Evolutionary conservation across 2,113 vertebrate species (phyloP).

Genomic region (Sterrhoptilus dennistouni): DNA sequence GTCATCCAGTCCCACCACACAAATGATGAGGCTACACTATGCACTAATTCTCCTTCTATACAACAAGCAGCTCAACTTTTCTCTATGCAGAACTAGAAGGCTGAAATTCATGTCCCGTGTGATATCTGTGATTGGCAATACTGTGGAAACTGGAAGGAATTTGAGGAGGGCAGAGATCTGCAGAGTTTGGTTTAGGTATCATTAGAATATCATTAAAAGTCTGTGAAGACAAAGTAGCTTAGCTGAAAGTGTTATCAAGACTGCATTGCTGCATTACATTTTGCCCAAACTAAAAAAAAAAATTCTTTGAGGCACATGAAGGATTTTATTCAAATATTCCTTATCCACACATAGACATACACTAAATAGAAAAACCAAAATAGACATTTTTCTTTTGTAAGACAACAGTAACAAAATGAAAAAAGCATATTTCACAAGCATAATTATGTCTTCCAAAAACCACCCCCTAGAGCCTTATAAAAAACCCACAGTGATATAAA

Average conservation of each 20-base stretch:
- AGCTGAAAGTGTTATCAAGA: neutral
- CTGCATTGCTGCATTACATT: neutral
- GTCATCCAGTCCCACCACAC: neutral
- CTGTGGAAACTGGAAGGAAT: neutral
- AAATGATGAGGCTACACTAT: rapidly evolving
- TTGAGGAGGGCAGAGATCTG: neutral
- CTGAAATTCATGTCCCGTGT: neutral
- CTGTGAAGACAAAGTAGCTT: neutral
- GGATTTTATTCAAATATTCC: neutral
- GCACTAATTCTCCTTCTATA: neutral
- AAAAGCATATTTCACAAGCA: conserved; percentile 43
- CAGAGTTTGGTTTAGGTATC: neutral
- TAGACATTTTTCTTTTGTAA: conserved; percentile 40
- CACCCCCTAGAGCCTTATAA: conserved; percentile 40
- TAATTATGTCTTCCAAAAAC: conserved; percentile 46
- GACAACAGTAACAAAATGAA: conserved; percentile 49
- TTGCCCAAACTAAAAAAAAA: neutral
- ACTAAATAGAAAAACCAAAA: neutral
- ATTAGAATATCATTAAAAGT: neutral
- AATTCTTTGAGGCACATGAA: neutral
- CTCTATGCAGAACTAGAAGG: neutral
- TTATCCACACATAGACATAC: neutral
- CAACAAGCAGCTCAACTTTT: neutral
- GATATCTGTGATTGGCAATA: neutral
- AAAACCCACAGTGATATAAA: conserved; percentile 53